Evolutionary conservation across 2,797 vertebrate genomes (phyloP), one percentile per base, ranked within the genome.

Genomic region (Eptatretus atami): DNA sequence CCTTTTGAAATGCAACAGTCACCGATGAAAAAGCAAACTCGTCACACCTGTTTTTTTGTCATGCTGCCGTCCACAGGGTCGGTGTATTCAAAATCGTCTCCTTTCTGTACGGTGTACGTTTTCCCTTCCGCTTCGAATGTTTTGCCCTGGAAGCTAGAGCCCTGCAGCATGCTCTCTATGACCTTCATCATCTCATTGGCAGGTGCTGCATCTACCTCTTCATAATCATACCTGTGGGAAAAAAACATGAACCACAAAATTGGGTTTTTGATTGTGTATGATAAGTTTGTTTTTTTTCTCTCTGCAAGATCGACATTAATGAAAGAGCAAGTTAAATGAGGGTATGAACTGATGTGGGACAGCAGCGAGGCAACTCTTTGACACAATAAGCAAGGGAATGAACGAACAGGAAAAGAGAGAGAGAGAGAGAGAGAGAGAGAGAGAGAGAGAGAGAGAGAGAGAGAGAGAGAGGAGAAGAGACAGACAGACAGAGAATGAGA

Each of bases 31-130:
- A 24, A 15, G 15, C 53, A 15, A 63, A 55, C 31, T 64, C 14
- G 19, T 44, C 80, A 70, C 74, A 93, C 90, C 86, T 98, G 92
- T 77, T 92, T 92, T 72, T 85, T 84, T 72, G 80, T 78, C 70
- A 98, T 88, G 2, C 77, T 80, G 70, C 92, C 92, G 70, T 98
- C 92, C 77, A 94, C 85, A 0, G 92, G 92, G 77, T 98, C 92
- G 64, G 84, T 77, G 65, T 96, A 98, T 71, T 95, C 86, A 64
- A 90, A 96, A 76, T 82, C 92, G 73, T 87, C 86, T 3, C 83
- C 78, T 76, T 78, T 83, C 66, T 87, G 83, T 73, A 98, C 86
- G 9, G 74, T 81, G 77, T 87, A 98, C 68, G 88, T 72, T 53
- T 74, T 79, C 70, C 71, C 86, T 66, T 86, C 92, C 64, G 94